phyloP scores from a whole-genome alignment of 2,113 vertebrate species.

The Cephalopterus ornatus region DNA sequence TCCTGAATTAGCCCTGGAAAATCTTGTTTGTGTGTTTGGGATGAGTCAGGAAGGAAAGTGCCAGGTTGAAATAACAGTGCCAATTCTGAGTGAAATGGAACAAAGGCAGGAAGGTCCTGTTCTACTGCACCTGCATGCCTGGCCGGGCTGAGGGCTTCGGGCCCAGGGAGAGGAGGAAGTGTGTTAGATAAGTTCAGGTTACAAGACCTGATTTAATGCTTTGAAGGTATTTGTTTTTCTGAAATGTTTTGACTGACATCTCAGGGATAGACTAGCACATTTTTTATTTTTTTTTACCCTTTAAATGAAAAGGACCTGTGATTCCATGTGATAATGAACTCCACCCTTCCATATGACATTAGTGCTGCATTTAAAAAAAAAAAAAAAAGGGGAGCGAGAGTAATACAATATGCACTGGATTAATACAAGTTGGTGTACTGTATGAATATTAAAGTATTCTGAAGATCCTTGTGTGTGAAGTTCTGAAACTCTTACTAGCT shows the following conservation, averaged over 20 bases:
- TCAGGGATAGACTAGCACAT: neutral
- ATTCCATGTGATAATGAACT: neutral
- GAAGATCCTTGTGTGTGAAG: neutral
- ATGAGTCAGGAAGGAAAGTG: slow-evolving; percentile 60
- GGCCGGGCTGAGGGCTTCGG: neutral
- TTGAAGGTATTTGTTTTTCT: neutral
- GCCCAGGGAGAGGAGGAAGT: neutral
- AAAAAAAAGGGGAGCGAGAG: neutral
- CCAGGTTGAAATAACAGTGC: slow-evolving; percentile 28
- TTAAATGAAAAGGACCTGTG: neutral
- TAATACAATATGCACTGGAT: neutral
- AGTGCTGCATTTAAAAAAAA: neutral
- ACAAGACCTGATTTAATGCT: neutral
- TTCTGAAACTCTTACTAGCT: neutral
- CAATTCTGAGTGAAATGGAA: slow-evolving; percentile 28
- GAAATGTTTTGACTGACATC: neutral
- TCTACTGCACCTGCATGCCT: slow-evolving; percentile 12
- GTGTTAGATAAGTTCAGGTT: neutral
- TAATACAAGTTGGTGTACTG: neutral
- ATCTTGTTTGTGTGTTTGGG: slow-evolving; percentile 47
- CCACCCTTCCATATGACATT: neutral
- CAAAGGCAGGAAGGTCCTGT: slow-evolving; percentile 56
- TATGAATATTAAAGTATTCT: neutral
- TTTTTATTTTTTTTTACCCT: neutral
- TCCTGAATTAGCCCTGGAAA: slow-evolving; percentile 50